Evolutionary conservation across 2,888 invertebrate species (phyloP).

Genomic region (Campopleginae sp.): DNA sequence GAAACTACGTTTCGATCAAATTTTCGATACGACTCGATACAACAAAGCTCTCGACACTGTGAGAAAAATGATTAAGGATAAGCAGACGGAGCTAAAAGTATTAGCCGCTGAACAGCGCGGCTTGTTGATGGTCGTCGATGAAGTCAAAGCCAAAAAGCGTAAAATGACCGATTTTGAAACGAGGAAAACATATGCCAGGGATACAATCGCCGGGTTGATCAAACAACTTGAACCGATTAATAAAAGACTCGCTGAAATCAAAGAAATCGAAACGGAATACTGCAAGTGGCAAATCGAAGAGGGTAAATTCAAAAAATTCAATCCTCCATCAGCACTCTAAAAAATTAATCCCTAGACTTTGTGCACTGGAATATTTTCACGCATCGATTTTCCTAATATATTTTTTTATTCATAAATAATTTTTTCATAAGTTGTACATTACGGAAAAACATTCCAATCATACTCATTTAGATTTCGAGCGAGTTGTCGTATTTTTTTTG

Average conservation of each 20-base stretch:
- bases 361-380: neutral
- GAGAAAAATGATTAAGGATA: slow-evolving; percentile 88
- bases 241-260: slow-evolving; percentile 82
- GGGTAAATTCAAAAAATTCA: slow-evolving; percentile 75
- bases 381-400: too few species aligned
- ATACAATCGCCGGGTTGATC: slow-evolving; percentile 84
- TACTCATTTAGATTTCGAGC: neutral
- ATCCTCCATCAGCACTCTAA: neutral
- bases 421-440: neutral
- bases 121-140: slow-evolving; percentile 86
- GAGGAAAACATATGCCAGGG: slow-evolving; percentile 86
- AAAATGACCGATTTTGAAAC: slow-evolving; percentile 88
- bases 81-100: slow-evolving; percentile 68
- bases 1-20: slow-evolving; percentile 98
- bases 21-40: slow-evolving; percentile 97
- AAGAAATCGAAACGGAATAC: slow-evolving; percentile 80
- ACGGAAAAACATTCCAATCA: neutral
- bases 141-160: slow-evolving; percentile 86
- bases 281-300: slow-evolving; percentile 78
- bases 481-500: neutral
- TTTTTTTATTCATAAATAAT: neutral
- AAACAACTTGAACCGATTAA: slow-evolving; percentile 84
- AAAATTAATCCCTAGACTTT: neutral
- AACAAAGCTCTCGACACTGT: slow-evolving; percentile 94
- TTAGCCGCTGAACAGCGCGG: slow-evolving; percentile 82